Conservation (phyloP, 2,797 vertebrate species). For the Phoeniculus purpureus region DNA sequence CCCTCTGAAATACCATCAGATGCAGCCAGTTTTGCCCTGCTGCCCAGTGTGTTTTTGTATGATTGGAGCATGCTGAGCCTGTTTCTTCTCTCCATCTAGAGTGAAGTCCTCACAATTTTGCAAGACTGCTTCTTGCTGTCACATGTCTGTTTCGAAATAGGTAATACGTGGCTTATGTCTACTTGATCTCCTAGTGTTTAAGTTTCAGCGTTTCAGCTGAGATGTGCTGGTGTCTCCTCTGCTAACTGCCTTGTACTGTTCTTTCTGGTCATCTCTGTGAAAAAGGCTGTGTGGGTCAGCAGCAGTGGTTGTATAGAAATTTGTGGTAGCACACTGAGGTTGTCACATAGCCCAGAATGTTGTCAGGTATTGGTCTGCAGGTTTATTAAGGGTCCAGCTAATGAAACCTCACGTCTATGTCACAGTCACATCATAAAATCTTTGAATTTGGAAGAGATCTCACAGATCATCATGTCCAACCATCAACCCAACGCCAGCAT, state of each 20-base stretch:
- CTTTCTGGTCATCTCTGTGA: neutral
- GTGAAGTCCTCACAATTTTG: neutral
- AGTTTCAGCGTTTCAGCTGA: neutral
- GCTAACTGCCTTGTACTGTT: neutral
- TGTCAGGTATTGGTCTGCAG: neutral
- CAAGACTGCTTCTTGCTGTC: conserved; percentile 6
- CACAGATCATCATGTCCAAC: too few species aligned
- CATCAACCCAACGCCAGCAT: too few species aligned
- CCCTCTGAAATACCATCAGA: neutral
- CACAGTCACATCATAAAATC: neutral
- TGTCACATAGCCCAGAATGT: neutral
- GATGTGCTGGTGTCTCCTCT: neutral
- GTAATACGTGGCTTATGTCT: neutral
- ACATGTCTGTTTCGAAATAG: neutral
- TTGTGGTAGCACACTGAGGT: neutral
- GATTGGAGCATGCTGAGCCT: neutral
- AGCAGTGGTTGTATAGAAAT: neutral
- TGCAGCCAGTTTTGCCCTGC: neutral
- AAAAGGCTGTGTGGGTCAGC: neutral
- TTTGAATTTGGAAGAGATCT: neutral
- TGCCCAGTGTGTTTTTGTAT: neutral
- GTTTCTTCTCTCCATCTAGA: neutral
- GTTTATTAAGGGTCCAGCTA: neutral
- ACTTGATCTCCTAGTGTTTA: neutral
- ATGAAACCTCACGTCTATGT: neutral